Evolutionary conservation across 2,113 vertebrate genomes (phyloP), one percentile per base, ranked within the genome.

Genomic region (Periophthalmodon schlosseri): DNA sequence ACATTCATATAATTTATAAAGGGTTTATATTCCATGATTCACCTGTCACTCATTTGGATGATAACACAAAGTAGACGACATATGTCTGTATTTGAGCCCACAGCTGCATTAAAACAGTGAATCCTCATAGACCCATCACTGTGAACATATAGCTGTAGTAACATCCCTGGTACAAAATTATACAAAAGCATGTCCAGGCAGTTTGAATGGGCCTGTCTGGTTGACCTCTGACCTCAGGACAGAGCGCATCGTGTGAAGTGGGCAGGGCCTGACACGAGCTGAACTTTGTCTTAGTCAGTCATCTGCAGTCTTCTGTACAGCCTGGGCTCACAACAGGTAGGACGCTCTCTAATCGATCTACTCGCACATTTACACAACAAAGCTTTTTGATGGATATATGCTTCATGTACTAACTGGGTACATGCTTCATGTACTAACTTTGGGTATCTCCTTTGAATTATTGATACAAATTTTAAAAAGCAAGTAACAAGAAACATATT

Each of bases 311-410:
- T 34, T 77, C 58, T 34, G 21, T 28, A 56, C 11, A 8, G 14
- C 46, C 72, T 21, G 81, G 76, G 61, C 73, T 73, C 46, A 81
- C 34, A 66, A 50, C 14, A 87, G 87, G 87, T 89, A 76, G 76
- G 87, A 83, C 52, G 56, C 66, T 4, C 66, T 46, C 33, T 5
- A 8, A 20, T 56, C 52, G 1, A 20, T n/a, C 20, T 54, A 6
- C 20, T 20, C 18, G 4, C 7, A 56, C 10, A 56, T 18, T 0
- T 52, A 6, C 18, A 16, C 15, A 15, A 21, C 28, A 28, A 28
- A 28, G 28, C 28, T 28, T 28, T 28, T 28, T 28, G 28, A 3
- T 28, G 28, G 28, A 28, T 28, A 28, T 28, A 28, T 28, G n/a
- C 18, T 21, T 57, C n/a, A 57, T 11, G 7, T 57, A 20, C n/a